Evolutionary conservation across 2,113 vertebrate species (phyloP).

Genomic region (Nerophis ophidion): DNA sequence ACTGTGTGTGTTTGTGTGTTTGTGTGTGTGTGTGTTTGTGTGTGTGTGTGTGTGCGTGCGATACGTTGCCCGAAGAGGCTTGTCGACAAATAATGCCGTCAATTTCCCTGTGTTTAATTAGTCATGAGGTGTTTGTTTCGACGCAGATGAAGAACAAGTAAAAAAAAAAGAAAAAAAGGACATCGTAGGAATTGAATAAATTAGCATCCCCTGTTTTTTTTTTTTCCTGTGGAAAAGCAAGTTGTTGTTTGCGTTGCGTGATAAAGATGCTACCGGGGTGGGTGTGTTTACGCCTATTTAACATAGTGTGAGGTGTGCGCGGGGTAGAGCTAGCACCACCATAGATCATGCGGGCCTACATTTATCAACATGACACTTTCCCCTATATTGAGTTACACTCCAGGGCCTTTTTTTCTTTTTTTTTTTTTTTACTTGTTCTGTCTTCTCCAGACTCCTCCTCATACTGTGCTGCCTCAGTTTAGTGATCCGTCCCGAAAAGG

Average conservation of each 20-base stretch:
- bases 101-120: slow-evolving; percentile 68
- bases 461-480: too few species aligned
- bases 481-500: too few species aligned
- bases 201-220: slow-evolving; percentile 57
- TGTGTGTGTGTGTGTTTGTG: too few species aligned
- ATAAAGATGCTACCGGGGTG: slow-evolving; percentile 31
- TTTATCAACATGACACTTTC: slow-evolving; percentile 74
- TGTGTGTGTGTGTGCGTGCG: too few species aligned
- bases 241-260: slow-evolving; percentile 34
- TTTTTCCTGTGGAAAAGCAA: slow-evolving; percentile 36
- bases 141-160: slow-evolving; percentile 33
- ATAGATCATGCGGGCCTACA: slow-evolving; percentile 66
- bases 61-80: too few species aligned
- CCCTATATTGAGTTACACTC: slow-evolving; percentile 76
- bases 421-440: slow-evolving; percentile 12
- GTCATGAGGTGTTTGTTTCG: slow-evolving; percentile 74
- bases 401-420: slow-evolving; percentile 57
- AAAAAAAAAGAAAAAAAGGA: neutral
- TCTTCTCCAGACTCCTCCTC: slow-evolving; percentile 3
- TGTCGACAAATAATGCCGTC: slow-evolving; percentile 46
- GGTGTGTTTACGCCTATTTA: slow-evolving; percentile 18
- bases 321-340: slow-evolving; percentile 58
- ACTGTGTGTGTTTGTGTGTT: too few species aligned
- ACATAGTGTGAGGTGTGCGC: neutral
- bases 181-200: slow-evolving; percentile 50